These are phyloP conservation scores for Valencia hispanica DNA, from an alignment of 2,797 vertebrate genomes.

Conservation along the genomic window DNA sequence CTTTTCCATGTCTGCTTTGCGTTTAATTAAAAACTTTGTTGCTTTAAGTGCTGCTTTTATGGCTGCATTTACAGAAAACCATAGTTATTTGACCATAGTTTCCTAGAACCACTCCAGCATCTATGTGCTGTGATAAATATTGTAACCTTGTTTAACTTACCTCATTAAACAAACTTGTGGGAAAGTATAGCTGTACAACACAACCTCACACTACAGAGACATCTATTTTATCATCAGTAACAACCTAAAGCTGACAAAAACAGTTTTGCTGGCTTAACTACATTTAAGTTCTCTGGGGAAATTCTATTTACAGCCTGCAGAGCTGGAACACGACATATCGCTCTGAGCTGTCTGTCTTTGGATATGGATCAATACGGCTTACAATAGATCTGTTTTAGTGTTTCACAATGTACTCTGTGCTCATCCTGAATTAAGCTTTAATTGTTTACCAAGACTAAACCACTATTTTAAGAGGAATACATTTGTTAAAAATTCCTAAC, in stretches of 20 bases:
- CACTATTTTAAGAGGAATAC: slow-evolving; percentile 46
- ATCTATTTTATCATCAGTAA: slow-evolving; percentile 40
- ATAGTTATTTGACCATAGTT: background rate
- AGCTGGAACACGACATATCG: slow-evolving; percentile 54
- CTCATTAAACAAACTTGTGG: slow-evolving; percentile 35
- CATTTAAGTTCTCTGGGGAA: slow-evolving; percentile 62
- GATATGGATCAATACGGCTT: slow-evolving; percentile 66
- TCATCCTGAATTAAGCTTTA: slow-evolving; percentile 56
- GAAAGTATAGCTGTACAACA: slow-evolving; percentile 15
- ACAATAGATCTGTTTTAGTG: slow-evolving; percentile 69
- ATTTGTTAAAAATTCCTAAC: slow-evolving; percentile 26
- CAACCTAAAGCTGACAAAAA: slow-evolving; percentile 29
- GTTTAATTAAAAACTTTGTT: background rate
- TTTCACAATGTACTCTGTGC: slow-evolving; percentile 51
- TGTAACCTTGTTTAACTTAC: slow-evolving; percentile 49
- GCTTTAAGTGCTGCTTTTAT: slow-evolving; percentile 14
- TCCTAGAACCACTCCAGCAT: slow-evolving; percentile 17
- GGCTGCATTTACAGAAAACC: slow-evolving; percentile 16
- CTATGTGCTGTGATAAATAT: slow-evolving; percentile 33
- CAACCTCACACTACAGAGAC: slow-evolving; percentile 22
- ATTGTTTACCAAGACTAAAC: slow-evolving; percentile 45
- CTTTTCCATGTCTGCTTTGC: background rate
- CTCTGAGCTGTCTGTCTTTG: slow-evolving; percentile 59
- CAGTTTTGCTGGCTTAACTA: slow-evolving; percentile 56
- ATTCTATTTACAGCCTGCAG: slow-evolving; percentile 61